Base-by-base conservation (phyloP, 2,888 invertebrate species). In the Keiferia lycopersicella region DNA sequence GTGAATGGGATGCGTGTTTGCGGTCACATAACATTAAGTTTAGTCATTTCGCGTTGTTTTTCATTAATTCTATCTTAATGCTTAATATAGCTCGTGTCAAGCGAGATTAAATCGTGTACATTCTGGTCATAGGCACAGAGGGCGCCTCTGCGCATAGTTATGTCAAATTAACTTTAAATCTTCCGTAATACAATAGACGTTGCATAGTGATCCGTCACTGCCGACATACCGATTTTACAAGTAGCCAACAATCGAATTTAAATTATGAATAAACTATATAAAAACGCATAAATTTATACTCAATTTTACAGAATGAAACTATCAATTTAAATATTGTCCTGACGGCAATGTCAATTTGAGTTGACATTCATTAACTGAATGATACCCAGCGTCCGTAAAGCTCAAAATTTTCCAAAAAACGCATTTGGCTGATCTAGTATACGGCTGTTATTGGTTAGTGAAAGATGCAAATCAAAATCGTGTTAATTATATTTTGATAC, bases 381-480 rank as follows among this genome's bases (percentile, higher is more conserved):
- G 71, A 71, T 76, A 79, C 84, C 83, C 86, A 68, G 83, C 83
- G 84, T 85, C 80, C 75, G 76, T 73, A 62, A 78, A 81, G 89
- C 88, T 90, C 89, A 89, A 91, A 81, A 82, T 80, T 82, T 71
- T 34, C 76, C 76, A 69, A 81, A n/a, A 56, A 86, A 86, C 85
- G 79, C 89, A 86, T 90, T 63, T 91, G 90, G 90, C 91, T 91
- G 88, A 91, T 80, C 78, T 87, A 84, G 91, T 91, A 91, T 91
- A 91, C 91, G 91, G 88, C 91, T 91, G 90, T 87, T 79, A 87
- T 88, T 85, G 91, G 91, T 91, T 91, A 91, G 91, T 91, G 91
- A 91, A 87, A 86, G 81, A 83, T 79, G 80, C 86, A 87, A 88
- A 88, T 86, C 79, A 81, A 79, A 62, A 84, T 84, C 81, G 81